These are phyloP conservation scores for Tragelaphus strepsiceros DNA, from an alignment of 2,113 vertebrate species.

Conservation along the genomic window DNA sequence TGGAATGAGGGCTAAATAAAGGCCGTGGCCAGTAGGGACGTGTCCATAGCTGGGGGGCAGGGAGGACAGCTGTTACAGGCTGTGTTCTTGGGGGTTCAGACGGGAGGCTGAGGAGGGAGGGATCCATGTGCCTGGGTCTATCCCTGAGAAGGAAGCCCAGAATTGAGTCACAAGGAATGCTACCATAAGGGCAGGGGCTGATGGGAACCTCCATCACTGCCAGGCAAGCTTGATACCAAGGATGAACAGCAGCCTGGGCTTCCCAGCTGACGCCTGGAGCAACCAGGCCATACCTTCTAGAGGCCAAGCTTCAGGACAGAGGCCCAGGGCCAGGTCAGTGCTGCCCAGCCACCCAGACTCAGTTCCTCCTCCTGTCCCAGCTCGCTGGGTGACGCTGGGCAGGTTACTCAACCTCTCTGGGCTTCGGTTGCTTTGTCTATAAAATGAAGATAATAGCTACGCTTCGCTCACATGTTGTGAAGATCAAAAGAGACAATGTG, in stretches of 20 bases:
- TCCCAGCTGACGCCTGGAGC: not conserved
- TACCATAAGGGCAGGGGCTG: not conserved
- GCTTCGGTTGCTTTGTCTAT: not conserved
- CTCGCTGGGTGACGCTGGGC: not conserved
- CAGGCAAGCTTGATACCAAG: not conserved
- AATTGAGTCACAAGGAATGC: not conserved
- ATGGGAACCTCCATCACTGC: not conserved
- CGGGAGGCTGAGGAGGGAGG: not conserved
- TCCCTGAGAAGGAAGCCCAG: not conserved
- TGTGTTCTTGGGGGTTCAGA: not conserved
- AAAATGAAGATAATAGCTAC: not conserved
- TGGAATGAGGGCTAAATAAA: not conserved
- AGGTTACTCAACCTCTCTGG: not conserved
- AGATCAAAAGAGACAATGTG: accelerated
- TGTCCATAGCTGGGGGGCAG: not conserved
- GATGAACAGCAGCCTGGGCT: not conserved
- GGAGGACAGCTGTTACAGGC: not conserved
- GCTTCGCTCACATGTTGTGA: not conserved
- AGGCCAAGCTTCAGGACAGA: not conserved
- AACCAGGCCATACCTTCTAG: not conserved
- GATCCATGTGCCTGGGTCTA: not conserved
- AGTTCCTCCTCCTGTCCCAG: not conserved
- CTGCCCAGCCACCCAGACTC: not conserved
- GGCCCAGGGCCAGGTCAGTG: not conserved
- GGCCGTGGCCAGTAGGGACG: not conserved